These are phyloP conservation scores for Coelopa frigida DNA, from an alignment of 1,140 invertebrate species.

Conservation along the genomic window DNA sequence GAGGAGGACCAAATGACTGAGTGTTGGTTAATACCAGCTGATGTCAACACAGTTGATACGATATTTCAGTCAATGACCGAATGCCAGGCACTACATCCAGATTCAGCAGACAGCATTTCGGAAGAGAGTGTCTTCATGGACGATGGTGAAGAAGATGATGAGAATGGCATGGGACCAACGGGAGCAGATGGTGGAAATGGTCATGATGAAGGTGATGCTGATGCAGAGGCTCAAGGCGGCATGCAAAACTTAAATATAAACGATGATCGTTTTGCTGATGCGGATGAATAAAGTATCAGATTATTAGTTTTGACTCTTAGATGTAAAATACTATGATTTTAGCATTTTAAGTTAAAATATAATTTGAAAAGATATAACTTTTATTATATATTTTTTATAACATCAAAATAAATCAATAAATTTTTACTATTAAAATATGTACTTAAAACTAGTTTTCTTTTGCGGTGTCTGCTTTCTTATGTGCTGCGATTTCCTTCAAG, in stretches of 20 bases:
- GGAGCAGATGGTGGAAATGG: constrained; percentile 13
- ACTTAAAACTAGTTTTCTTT: no score
- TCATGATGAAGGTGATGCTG: constrained; percentile 15
- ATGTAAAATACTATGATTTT: no score
- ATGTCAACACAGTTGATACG: constrained; percentile 30
- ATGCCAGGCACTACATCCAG: constrained; percentile 39
- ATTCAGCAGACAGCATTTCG: constrained; percentile 38
- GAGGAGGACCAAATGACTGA: constrained; percentile 33
- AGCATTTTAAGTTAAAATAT: no score
- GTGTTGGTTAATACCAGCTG: constrained; percentile 35
- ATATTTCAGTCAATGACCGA: constrained; percentile 40
- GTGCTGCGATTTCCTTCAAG: not conserved
- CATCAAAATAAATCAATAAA: no score
- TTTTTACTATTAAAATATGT: no score
- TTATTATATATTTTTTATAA: no score
- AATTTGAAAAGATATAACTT: no score
- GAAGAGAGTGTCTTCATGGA: constrained; percentile 30
- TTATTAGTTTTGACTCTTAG: no score
- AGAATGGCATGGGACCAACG: constrained; percentile 14
- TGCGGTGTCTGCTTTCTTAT: no score
- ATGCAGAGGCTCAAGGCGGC: constrained; percentile 15
- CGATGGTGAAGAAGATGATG: constrained; percentile 27
- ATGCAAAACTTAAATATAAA: constrained; percentile 36
- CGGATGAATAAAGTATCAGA: constrained; percentile 41
- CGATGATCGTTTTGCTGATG: constrained; percentile 38